Conservation (phyloP, 2,797 vertebrate genomes). For the Rhabdophis nuchalis region DNA sequence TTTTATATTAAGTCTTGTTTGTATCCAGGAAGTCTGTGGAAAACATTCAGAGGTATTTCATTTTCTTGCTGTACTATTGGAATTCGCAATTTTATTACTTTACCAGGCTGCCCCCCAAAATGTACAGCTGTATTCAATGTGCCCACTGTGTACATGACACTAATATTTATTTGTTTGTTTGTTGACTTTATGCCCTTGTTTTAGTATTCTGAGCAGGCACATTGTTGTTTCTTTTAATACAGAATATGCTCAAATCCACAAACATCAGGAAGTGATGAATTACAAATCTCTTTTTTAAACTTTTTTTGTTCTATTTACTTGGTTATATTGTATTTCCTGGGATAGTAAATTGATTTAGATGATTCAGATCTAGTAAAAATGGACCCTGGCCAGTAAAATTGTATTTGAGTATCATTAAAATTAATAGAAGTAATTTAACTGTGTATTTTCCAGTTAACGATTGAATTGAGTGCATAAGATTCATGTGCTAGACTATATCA, state of each 20-base stretch:
- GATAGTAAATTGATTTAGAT: background rate
- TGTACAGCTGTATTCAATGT: slow-evolving; percentile 46
- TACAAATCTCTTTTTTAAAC: slow-evolving; percentile 27
- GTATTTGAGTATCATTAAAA: background rate
- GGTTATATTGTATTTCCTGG: background rate
- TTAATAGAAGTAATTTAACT: background rate
- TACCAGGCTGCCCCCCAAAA: slow-evolving; percentile 59
- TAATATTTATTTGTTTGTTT: slow-evolving; percentile 58
- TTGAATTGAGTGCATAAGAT: background rate
- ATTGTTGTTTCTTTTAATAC: slow-evolving; percentile 36
- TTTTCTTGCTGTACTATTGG: slow-evolving; percentile 49
- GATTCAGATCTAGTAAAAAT: slow-evolving; percentile 2
- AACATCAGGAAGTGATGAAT: slow-evolving; percentile 47
- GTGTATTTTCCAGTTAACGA: background rate
- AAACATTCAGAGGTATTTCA: slow-evolving; percentile 52
- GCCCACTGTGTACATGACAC: slow-evolving; percentile 41
- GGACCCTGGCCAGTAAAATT: slow-evolving; percentile 33
- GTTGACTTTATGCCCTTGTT: slow-evolving; percentile 8
- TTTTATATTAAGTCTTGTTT: slow-evolving; percentile 58
- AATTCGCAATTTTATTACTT: slow-evolving; percentile 59
- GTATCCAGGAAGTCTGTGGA: slow-evolving; percentile 48
- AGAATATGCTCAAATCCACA: slow-evolving; percentile 48
- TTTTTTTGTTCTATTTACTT: slow-evolving; percentile 44
- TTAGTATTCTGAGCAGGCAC: slow-evolving; percentile 62
- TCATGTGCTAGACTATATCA: background rate